Percentiles rank a stretch among this genome's conserved stretches.
Evolutionary conservation across 2,888 invertebrate species (phyloP).

Genomic region (Luperina testacea): DNA sequence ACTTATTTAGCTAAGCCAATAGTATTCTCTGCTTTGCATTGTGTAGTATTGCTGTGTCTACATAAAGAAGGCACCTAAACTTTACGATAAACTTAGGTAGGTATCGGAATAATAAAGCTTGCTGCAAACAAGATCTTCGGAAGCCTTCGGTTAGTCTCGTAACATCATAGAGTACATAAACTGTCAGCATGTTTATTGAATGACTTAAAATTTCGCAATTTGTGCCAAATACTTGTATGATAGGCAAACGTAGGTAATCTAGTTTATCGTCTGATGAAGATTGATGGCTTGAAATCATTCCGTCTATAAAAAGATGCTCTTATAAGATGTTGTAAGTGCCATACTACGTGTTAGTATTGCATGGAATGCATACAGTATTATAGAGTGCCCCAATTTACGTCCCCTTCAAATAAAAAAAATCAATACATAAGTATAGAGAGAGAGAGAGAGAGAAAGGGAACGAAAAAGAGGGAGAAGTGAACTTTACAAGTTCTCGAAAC

Average conservation of each 20-base stretch:
- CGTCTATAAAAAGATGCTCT: constrained; percentile 40
- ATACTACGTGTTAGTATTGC: constrained; percentile 17
- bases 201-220: constrained; percentile 56
- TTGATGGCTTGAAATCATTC: constrained; percentile 52
- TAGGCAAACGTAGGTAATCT: constrained; percentile 51
- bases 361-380: neutral
- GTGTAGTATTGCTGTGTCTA: neutral
- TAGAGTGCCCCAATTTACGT: constrained; percentile 4
- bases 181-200: constrained; percentile 29
- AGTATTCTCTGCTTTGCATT: too few relatives aligned
- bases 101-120: neutral
- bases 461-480: constrained; percentile 11
- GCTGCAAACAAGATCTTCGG: neutral
- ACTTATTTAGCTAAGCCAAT: neutral
- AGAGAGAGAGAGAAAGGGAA: neutral
- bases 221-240: constrained; percentile 58
- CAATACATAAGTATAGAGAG: constrained; percentile 3
- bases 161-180: constrained; percentile 9
- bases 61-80: neutral
- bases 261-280: constrained; percentile 53
- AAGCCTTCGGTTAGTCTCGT: neutral
- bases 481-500: neutral
- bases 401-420: constrained; percentile 31
- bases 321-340: constrained; percentile 8
- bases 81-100: neutral